Base-by-base conservation (phyloP, 1,140 invertebrate genomes). In the Zaprionus lachaisei region DNA sequence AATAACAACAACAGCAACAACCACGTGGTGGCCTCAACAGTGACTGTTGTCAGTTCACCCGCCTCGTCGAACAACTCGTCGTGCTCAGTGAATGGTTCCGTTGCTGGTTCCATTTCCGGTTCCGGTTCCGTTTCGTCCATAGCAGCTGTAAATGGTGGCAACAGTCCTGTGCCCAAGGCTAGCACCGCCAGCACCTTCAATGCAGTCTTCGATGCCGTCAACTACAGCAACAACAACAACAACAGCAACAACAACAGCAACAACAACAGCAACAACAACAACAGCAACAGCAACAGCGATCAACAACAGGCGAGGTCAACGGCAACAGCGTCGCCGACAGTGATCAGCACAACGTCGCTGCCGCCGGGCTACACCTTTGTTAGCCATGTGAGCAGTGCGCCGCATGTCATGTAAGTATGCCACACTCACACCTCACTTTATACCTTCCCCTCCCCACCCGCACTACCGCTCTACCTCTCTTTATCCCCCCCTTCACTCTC, bases 11-110 rank as follows among this genome's bases (percentile, higher is more conserved):
- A 17, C 47, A 72, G 28, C 37, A 51, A 41, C 44, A 73, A 68
- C 47, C 64, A 79, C 68, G 73, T 72, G 26, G 77, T 91, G 44
- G 84, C 78, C n/a, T 92, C 91, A 20, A 91, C 91, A 0, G 83
- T 92, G 22, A 92, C 91, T 20, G 91, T 92, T 44, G 91, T 91
- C 49, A 91, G 89, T 55, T 92, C 91, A n/a, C 91, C 91, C 14
- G 91, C 91, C 47, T 84, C 91, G 38, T 92, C 91, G 6, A 92
- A 91, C 60, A 92, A 87, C 26, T 90, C 85, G 24, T 82, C 84
- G 5, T 75, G 79, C 24, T 86, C 78, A 15, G 78, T 54, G 9
- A 62, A 61, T 24, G 77, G 38, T 17, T 84, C 75, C 11, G 80
- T 38, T 22, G 82, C 86, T 1, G 71, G 62, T 3, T 77, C 66